Conservation (phyloP, 2,888 invertebrate species). For the Diaperis boleti region DNA sequence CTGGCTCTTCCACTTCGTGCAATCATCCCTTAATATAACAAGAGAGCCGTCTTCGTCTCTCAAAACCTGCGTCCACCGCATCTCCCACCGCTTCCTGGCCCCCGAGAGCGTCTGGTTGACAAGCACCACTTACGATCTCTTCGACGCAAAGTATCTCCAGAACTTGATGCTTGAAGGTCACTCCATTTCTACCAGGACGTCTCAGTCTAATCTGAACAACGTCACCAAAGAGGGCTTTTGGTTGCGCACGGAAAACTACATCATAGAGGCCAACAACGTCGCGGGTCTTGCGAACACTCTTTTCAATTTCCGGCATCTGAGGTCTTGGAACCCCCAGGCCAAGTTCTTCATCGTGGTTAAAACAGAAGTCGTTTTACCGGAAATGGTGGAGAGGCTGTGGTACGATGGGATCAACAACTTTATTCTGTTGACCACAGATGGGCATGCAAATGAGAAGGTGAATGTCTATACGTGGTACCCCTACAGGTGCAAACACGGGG, state of each 20-base stretch:
- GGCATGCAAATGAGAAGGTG: neutral
- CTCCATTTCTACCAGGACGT: neutral
- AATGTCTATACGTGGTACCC: conserved; percentile 24
- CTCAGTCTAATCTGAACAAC: neutral
- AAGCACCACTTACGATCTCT: neutral
- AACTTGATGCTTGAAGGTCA: neutral
- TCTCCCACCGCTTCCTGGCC: neutral
- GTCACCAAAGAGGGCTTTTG: neutral
- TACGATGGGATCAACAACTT: conserved; percentile 34
- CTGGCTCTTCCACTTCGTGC: too few relatives aligned
- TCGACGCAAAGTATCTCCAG: neutral
- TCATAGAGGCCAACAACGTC: conserved; percentile 6
- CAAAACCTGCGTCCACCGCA: neutral
- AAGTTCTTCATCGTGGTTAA: conserved; percentile 15
- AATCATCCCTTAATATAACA: too few relatives aligned
- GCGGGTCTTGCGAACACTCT: neutral
- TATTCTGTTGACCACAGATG: neutral
- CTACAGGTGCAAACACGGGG: conserved; percentile 4
- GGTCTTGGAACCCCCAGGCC: conserved; percentile 25
- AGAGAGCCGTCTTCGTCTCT: too few relatives aligned
- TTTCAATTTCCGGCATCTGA: neutral
- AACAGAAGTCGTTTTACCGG: neutral
- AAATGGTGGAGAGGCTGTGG: conserved; percentile 28
- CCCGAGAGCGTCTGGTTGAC: neutral
- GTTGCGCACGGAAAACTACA: conserved; percentile 1